Conservation (phyloP, 2,113 vertebrate genomes). For the Carollia perspicillata region DNA sequence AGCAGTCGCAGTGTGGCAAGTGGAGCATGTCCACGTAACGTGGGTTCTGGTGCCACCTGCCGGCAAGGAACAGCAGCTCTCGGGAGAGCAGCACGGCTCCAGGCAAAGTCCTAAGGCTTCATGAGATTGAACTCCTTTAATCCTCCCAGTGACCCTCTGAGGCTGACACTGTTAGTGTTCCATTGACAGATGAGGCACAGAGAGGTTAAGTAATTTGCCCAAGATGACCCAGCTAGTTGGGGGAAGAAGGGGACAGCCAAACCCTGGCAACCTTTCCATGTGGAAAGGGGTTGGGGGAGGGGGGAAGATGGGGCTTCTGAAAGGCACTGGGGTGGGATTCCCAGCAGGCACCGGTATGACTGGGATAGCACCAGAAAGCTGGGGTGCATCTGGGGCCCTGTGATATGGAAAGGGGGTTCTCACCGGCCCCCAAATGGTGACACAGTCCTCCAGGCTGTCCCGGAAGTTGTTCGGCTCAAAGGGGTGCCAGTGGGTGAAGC, state of each 20-base stretch:
- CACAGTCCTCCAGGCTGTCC: constrained; percentile 94
- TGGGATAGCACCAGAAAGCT: not conserved
- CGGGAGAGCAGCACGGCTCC: not conserved
- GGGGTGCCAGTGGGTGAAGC: constrained; percentile 96
- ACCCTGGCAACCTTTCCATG: not conserved
- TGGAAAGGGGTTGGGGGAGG: not conserved
- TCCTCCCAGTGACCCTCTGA: not conserved
- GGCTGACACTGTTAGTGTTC: not conserved
- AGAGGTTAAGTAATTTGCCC: not conserved
- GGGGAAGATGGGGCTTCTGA: not conserved
- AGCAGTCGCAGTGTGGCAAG: not conserved
- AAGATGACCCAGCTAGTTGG: not conserved
- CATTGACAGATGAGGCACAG: not conserved
- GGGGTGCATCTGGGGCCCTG: not conserved
- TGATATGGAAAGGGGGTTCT: constrained; percentile 71
- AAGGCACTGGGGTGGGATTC: not conserved
- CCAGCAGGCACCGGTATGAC: not conserved
- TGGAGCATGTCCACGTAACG: not conserved
- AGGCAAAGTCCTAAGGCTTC: not conserved
- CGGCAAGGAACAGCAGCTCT: not conserved
- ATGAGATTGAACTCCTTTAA: not conserved
- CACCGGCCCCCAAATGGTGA: constrained; percentile 96
- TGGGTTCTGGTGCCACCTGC: constrained; percentile 50
- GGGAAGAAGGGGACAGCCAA: not conserved
- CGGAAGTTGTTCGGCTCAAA: constrained; percentile 98